Percentiles rank a stretch among this genome's conserved stretches.
These are phyloP conservation scores for Tringa solitaria DNA, from an alignment of 2,113 vertebrate genomes.

Conservation along the genomic window DNA sequence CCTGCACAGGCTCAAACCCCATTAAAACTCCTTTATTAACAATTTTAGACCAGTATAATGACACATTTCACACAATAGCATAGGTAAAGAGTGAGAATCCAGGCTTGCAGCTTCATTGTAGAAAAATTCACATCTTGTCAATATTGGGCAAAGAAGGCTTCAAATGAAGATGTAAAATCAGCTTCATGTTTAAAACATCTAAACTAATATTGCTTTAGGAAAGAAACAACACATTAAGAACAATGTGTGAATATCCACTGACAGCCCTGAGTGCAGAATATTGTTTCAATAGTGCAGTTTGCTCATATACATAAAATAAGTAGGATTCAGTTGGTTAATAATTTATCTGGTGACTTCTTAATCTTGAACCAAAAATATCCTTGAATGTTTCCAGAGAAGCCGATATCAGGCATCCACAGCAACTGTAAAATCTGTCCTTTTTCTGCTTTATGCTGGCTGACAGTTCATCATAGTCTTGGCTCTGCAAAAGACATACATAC, in stretches of 20 bases:
- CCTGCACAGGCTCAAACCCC: background rate
- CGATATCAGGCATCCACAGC: constrained; percentile 41
- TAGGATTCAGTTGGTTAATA: constrained; percentile 39
- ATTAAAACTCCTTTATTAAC: background rate
- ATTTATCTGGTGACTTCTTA: constrained; percentile 52
- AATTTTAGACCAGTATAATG: background rate
- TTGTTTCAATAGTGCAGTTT: constrained; percentile 43
- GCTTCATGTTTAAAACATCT: constrained; percentile 67
- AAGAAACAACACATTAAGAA: constrained; percentile 52
- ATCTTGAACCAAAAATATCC: constrained; percentile 48
- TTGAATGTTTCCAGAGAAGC: constrained; percentile 38
- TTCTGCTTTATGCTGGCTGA: constrained; percentile 42
- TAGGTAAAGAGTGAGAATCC: background rate
- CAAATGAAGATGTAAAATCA: constrained; percentile 58
- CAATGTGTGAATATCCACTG: constrained; percentile 49
- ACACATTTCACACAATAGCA: background rate
- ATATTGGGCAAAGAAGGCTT: background rate
- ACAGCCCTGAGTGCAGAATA: constrained; percentile 33
- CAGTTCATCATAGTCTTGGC: constrained; percentile 29
- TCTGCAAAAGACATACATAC: background rate
- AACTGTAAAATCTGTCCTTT: constrained; percentile 50
- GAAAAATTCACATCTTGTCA: constrained; percentile 45
- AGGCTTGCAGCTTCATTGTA: background rate
- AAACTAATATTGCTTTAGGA: constrained; percentile 51
- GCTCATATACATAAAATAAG: constrained; percentile 44